phyloP scores from a whole-genome alignment of 2,797 vertebrate species.

The Melopsittacus undulatus region DNA sequence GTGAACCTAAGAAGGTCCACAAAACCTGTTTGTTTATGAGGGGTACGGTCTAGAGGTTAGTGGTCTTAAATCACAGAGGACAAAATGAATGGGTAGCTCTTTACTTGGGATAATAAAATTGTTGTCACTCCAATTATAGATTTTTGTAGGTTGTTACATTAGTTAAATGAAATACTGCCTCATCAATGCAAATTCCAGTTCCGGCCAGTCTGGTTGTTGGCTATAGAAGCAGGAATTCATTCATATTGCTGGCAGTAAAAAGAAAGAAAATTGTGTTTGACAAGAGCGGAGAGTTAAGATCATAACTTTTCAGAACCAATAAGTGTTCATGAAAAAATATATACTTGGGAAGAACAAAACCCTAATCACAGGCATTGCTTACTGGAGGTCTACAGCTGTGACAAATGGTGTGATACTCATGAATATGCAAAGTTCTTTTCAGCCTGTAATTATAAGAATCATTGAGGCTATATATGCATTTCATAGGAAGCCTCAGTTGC shows the following conservation, averaged over 20 bases:
- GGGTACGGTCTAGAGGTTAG: constrained; percentile 52
- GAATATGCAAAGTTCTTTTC: constrained; percentile 66
- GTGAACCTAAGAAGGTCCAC: constrained; percentile 61
- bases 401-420: constrained; percentile 66
- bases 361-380: constrained; percentile 61
- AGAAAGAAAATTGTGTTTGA: constrained; percentile 68
- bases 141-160: constrained; percentile 52
- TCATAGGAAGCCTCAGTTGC: constrained; percentile 39
- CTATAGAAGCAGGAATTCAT: constrained; percentile 52
- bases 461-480: constrained; percentile 48
- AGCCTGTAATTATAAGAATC: constrained; percentile 64
- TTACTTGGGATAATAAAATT: constrained; percentile 47
- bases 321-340: constrained; percentile 59
- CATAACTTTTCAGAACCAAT: constrained; percentile 72
- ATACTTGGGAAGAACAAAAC: constrained; percentile 67
- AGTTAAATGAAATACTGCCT: constrained; percentile 60
- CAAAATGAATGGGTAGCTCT: constrained; percentile 46
- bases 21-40: constrained; percentile 69
- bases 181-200: constrained; percentile 63
- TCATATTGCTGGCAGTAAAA: constrained; percentile 58
- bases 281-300: constrained; percentile 64
- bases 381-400: constrained; percentile 67
- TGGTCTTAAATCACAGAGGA: constrained; percentile 62
- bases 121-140: constrained; percentile 47
- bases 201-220: constrained; percentile 49